Evolutionary conservation across 1,140 invertebrate genomes (phyloP).

Genomic region (Drosophila pallidifrons): DNA sequence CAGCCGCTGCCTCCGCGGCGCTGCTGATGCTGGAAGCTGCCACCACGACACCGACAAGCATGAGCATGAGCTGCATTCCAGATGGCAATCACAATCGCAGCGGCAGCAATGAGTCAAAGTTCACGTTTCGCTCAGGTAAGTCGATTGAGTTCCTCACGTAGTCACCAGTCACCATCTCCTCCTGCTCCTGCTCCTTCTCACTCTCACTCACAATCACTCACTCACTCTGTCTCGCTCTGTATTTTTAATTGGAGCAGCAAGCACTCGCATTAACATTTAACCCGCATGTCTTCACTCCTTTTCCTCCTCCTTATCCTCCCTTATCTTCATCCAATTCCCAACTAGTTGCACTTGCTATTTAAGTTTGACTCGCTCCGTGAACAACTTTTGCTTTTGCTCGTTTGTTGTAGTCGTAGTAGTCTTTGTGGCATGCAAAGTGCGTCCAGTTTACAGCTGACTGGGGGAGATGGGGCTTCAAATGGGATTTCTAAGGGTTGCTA

Average conservation of each 20-base stretch:
- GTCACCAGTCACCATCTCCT: not conserved
- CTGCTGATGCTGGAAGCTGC: slow-evolving; percentile 64
- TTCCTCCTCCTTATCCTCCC: not conserved
- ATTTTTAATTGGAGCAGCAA: slow-evolving; percentile 71
- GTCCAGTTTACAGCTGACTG: not conserved
- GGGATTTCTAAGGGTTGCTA: slow-evolving; percentile 39
- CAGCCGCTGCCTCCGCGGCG: slow-evolving; percentile 63
- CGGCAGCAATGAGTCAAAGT: slow-evolving; percentile 59
- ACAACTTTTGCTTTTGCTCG: slow-evolving; percentile 22
- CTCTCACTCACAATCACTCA: not conserved
- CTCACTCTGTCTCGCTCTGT: slow-evolving; percentile 48
- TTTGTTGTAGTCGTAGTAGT: slow-evolving; percentile 20
- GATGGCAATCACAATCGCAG: slow-evolving; percentile 75
- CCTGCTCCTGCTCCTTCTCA: not conserved
- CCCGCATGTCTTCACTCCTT: slow-evolving; percentile 40
- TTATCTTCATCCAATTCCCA: not conserved
- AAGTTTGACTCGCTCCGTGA: slow-evolving; percentile 4
- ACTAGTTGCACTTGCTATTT: slow-evolving; percentile 55
- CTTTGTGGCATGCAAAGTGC: too few species aligned
- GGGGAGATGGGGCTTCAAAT: not conserved
- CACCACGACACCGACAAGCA: slow-evolving; percentile 5
- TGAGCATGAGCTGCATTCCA: slow-evolving; percentile 41
- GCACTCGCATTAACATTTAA: slow-evolving; percentile 53
- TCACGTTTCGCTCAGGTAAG: slow-evolving; percentile 66
- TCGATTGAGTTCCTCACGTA: slow-evolving; percentile 24